Evolutionary conservation across 35 echinoderm and acorn worm genomes (phyloP).

Genomic region (Heliocidaris erythrogramma): DNA sequence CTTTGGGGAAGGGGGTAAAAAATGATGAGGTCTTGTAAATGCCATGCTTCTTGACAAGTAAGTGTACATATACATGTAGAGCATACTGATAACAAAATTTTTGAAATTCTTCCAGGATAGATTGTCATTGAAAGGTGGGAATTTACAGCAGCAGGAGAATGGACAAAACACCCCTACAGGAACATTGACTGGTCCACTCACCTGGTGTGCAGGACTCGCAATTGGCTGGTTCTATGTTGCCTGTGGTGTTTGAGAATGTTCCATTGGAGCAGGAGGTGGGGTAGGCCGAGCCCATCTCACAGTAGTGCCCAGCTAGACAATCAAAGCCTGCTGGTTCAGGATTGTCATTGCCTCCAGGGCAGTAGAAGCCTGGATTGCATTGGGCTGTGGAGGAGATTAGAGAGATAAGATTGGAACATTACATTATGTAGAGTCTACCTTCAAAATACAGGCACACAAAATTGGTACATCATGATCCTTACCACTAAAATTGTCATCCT

Average conservation of each 20-base stretch:
- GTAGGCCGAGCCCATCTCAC: slow-evolving; percentile 67
- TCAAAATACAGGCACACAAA: not conserved
- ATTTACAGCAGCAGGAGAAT: not conserved
- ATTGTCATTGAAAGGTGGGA: too few species aligned
- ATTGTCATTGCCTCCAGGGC: slow-evolving; percentile 77
- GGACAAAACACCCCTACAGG: not conserved
- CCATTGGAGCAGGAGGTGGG: slow-evolving; percentile 89
- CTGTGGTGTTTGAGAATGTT: slow-evolving; percentile 88
- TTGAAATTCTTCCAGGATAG: too few species aligned
- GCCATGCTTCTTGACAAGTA: too few species aligned
- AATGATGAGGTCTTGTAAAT: too few species aligned
- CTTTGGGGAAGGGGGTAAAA: too few species aligned
- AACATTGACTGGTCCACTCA: slow-evolving; percentile 37
- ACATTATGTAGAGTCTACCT: not conserved
- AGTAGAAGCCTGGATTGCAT: slow-evolving; percentile 80
- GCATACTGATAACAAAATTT: too few species aligned
- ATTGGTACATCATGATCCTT: too few species aligned
- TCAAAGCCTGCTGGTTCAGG: slow-evolving; percentile 64
- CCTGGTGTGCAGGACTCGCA: slow-evolving; percentile 87
- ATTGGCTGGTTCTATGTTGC: slow-evolving; percentile 86
- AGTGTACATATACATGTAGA: too few species aligned
- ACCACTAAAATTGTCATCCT: too few species aligned
- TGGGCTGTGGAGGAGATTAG: slow-evolving; percentile 39
- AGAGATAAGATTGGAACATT: not conserved
- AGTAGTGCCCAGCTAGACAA: slow-evolving; percentile 88